Percentiles rank a stretch among this genome's conserved stretches.
These are phyloP conservation scores for Poecilia wingei DNA, from an alignment of 2,797 vertebrate genomes.

Conservation along the genomic window DNA sequence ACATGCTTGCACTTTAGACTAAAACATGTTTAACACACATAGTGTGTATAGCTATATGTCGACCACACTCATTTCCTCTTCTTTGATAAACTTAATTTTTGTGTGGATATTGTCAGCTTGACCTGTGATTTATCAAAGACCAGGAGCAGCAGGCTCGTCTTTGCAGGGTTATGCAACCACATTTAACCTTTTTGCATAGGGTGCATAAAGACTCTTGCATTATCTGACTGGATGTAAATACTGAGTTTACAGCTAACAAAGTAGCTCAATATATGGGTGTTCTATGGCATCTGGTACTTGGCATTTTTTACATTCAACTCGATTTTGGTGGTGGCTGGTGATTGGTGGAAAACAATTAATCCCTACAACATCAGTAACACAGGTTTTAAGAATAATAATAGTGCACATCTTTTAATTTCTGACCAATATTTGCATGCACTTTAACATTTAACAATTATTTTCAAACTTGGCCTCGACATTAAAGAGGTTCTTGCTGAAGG, in stretches of 20 bases:
- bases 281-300: background rate
- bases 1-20: background rate
- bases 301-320: background rate
- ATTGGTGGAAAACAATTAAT: background rate
- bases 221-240: background rate
- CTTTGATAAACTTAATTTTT: background rate
- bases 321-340: background rate
- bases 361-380: background rate
- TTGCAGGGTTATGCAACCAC: background rate
- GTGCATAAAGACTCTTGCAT: background rate
- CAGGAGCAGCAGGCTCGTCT: background rate
- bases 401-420: background rate
- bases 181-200: background rate
- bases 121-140: background rate
- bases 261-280: background rate
- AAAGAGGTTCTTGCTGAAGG: background rate
- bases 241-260: background rate
- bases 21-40: background rate
- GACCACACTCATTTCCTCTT: background rate
- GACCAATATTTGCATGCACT: background rate
- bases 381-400: background rate
- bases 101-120: background rate
- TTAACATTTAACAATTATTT: background rate
- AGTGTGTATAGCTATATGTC: background rate
- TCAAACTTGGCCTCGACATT: background rate